Percentiles rank a stretch among this genome's conserved stretches.
phyloP scores from a whole-genome alignment of 1,140 invertebrate genomes.

The Pogonomyrmex californicus region DNA sequence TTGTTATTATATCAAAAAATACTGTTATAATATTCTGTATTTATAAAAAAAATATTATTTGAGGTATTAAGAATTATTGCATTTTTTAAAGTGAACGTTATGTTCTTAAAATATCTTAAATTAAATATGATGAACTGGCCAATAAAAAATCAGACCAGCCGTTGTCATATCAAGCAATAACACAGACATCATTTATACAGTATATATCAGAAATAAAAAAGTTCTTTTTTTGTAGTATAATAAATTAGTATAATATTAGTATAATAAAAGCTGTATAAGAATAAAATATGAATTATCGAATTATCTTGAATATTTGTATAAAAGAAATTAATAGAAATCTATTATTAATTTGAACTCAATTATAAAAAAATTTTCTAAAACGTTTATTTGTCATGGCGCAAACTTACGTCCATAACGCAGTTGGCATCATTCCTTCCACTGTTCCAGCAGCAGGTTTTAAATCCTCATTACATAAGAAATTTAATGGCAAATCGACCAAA shows the following conservation, averaged over 20 bases:
- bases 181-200: neutral
- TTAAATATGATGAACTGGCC: neutral
- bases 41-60: constrained; percentile 14
- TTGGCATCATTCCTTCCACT: constrained; percentile 95
- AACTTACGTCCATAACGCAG: constrained; percentile 91
- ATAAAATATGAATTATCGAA: neutral
- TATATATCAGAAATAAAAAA: constrained; percentile 12
- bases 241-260: no score
- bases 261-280: neutral
- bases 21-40: neutral
- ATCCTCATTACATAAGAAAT: constrained; percentile 94
- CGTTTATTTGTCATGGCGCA: neutral
- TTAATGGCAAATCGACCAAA: constrained; percentile 94
- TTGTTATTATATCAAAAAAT: neutral
- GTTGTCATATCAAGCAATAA: neutral
- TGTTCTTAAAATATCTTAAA: neutral
- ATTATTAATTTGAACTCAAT: constrained; percentile 17
- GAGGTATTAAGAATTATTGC: constrained; percentile 22
- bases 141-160: neutral
- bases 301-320: neutral
- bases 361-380: neutral
- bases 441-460: constrained; percentile 93
- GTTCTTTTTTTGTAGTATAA: neutral
- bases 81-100: neutral
- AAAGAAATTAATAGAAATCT: neutral